Evolutionary conservation across 2,113 vertebrate genomes (phyloP), one percentile per base, ranked within the genome.

Genomic region (Danio rerio): DNA sequence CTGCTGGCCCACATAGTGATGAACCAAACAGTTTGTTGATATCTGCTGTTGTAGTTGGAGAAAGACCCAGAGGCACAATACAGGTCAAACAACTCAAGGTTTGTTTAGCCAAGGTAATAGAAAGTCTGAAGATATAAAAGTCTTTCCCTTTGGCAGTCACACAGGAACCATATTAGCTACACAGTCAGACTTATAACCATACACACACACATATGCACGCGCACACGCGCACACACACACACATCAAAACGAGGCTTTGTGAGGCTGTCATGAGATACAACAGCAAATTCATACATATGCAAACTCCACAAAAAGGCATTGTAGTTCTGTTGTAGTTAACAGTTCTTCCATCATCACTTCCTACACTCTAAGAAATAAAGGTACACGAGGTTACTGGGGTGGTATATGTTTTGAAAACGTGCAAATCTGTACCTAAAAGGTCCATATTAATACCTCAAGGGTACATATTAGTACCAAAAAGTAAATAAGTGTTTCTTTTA

Each of bases 311-410:
- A 76, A 58, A 31, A 74, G 16, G 9, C 52, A 31, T 31, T n/a
- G 8, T 56, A 75, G 45, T 55, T 47, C 18, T 53, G 62, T 78
- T 65, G 40, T 21, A 79, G 13, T 76, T 49, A 56, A 1, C 71
- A 9, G 69, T 47, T 69, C 21, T 18, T 16, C n/a, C 20, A 74
- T 42, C 43, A 10, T 53, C 47, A 83, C 76, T 81, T 31, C 81
- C 83, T 80, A 84, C 85, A 15, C 31, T 31, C 31, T 31, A 1
- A 31, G 31, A 31, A 31, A 31, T 31, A 31, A 31, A 31, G 31
- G 31, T 1, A n/a, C n/a, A n/a, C n/a, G 31, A 31, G 31, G 31
- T 31, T 31, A 31, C 31, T 31, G 1, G 31, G 31, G 31, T 31
- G 31, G 31, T 31, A 31, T 31, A 31, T 3, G 31, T 31, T 31